Evolutionary conservation across 2,113 vertebrate genomes (phyloP).

Genomic region (Canis aureus): DNA sequence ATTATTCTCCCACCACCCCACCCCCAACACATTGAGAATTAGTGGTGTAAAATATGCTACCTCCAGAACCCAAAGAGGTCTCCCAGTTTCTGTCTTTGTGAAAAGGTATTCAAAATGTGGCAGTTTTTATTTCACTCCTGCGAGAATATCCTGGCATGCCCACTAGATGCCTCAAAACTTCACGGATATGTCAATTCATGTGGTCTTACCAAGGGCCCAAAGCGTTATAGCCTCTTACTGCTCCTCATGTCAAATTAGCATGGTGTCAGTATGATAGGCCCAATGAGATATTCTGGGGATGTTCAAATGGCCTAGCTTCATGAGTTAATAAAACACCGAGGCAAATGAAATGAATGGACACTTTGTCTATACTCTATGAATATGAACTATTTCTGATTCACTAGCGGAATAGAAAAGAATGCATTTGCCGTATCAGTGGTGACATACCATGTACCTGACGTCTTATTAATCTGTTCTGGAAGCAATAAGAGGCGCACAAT

Average conservation of each 20-base stretch:
- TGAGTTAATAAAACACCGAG: background rate
- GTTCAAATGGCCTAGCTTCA: background rate
- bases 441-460: too few relatives aligned
- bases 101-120: background rate
- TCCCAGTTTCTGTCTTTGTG: background rate
- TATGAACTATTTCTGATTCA: too few relatives aligned
- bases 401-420: too few relatives aligned
- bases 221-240: background rate
- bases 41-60: background rate
- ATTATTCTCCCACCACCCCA: too few relatives aligned
- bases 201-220: background rate
- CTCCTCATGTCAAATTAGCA: background rate
- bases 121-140: background rate
- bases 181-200: background rate
- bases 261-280: background rate
- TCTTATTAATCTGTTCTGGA: too few relatives aligned
- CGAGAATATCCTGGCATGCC: background rate
- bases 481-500: background rate
- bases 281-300: background rate
- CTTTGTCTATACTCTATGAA: too few relatives aligned
- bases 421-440: too few relatives aligned
- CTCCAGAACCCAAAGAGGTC: background rate
- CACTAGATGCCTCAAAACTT: background rate
- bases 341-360: background rate
- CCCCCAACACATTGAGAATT: background rate